Percentiles rank a stretch among this genome's conserved stretches.
Evolutionary conservation across 2,797 vertebrate species (phyloP).

Genomic region (Sebastes wilsoni): DNA sequence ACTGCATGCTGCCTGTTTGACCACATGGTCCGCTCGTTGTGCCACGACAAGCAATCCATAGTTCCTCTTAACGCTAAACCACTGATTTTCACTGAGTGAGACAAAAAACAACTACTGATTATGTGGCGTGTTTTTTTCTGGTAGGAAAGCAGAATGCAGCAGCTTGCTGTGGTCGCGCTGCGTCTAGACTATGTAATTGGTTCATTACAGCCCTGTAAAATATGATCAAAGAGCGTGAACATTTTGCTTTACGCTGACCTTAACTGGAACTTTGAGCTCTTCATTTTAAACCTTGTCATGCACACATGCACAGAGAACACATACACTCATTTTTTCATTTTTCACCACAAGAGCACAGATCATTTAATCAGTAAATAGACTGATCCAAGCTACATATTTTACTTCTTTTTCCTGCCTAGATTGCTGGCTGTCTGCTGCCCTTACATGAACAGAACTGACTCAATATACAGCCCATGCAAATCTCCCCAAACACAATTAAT

Average conservation of each 20-base stretch:
- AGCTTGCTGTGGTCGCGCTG: constrained; percentile 19
- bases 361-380: constrained; percentile 9
- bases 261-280: not conserved
- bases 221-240: constrained; percentile 35
- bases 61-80: constrained; percentile 37
- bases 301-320: not conserved
- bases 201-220: constrained; percentile 47
- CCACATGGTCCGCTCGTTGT: constrained; percentile 14
- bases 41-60: constrained; percentile 18
- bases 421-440: constrained; percentile 4
- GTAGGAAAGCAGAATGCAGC: constrained; percentile 24
- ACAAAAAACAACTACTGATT: constrained; percentile 40
- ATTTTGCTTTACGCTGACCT: not conserved
- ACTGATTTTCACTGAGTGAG: constrained; percentile 30
- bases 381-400: not conserved
- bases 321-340: constrained; percentile 18
- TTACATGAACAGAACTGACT: not conserved
- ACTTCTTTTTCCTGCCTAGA: not conserved
- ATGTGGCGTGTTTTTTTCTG: constrained; percentile 33
- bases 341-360: not conserved
- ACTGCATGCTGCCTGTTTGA: not conserved
- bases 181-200: constrained; percentile 61
- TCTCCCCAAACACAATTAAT: constrained; percentile 19
- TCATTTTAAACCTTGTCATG: not conserved
- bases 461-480: not conserved